Evolutionary conservation across 2,888 invertebrate species (phyloP).

Genomic region (Phengaris arion): DNA sequence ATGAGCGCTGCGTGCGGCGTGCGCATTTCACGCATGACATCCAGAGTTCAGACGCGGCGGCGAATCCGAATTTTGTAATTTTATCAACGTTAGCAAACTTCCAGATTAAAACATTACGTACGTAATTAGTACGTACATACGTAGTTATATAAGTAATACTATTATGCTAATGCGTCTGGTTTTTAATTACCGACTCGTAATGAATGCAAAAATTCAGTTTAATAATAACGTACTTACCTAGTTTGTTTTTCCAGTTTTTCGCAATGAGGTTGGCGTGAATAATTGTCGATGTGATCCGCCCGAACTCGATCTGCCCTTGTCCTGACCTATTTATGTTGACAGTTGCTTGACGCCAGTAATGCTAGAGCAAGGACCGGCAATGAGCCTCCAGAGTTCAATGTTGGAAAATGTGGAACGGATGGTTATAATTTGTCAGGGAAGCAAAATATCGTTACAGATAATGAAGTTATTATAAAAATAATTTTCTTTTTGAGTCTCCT

Average conservation of each 20-base stretch:
- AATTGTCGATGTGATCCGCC: constrained; percentile 42
- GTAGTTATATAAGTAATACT: background rate
- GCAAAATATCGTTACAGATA: background rate
- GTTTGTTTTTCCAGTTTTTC: background rate
- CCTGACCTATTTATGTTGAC: constrained; percentile 74
- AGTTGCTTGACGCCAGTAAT: constrained; percentile 66
- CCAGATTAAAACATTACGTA: background rate
- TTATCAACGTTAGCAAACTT: background rate
- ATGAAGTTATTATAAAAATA: background rate
- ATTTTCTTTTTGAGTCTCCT: background rate
- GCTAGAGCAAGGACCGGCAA: constrained; percentile 46
- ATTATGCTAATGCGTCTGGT: constrained; percentile 15
- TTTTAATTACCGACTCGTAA: background rate
- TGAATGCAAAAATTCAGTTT: background rate
- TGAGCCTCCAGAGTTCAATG: background rate
- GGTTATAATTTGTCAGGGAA: background rate
- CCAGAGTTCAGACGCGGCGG: no score
- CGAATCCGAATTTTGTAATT: background rate
- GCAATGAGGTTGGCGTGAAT: background rate
- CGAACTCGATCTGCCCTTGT: constrained; percentile 68
- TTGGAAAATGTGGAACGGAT: background rate
- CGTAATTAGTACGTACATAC: background rate
- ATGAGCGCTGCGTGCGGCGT: no score
- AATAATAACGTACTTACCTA: background rate
- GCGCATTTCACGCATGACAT: no score